Percentiles rank a stretch among this genome's conserved stretches.
These are phyloP conservation scores for Palythoa caribaeorum DNA, from an alignment of 92 coral and sea anemone species.

Conservation along the genomic window DNA sequence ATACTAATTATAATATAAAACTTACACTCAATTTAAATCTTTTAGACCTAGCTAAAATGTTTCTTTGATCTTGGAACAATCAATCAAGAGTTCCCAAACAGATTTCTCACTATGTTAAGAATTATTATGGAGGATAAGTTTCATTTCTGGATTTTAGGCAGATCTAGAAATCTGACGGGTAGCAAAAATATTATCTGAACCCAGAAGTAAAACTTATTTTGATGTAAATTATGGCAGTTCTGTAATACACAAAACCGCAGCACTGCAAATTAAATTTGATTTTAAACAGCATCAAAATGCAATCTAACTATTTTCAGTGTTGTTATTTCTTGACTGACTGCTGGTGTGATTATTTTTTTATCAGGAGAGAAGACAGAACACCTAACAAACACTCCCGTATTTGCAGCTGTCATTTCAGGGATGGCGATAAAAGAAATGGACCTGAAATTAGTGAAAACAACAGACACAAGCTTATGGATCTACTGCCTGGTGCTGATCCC, in stretches of 20 bases:
- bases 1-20: not conserved
- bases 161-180: not conserved
- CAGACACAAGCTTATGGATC: conserved; percentile 21
- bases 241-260: not conserved
- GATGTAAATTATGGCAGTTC: not conserved
- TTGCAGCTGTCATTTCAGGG: conserved; percentile 66
- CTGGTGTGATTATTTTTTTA: not conserved
- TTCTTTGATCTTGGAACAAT: not conserved
- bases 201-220: not conserved
- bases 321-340: conserved; percentile 7
- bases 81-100: not conserved
- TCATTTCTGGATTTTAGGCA: not conserved
- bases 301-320: conserved; percentile 7
- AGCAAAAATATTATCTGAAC: not conserved
- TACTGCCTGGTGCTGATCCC: conserved; percentile 6
- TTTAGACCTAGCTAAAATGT: not conserved
- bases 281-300: conserved; percentile 5
- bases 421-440: conserved; percentile 48
- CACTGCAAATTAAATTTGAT: not conserved
- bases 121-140: not conserved
- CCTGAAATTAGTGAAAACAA: conserved; percentile 52
- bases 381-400: conserved; percentile 49
- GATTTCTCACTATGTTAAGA: not conserved
- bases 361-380: conserved; percentile 51
- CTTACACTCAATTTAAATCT: not conserved